Evolutionary conservation across 2,113 vertebrate genomes (phyloP), one percentile per base, ranked within the genome.

Genomic region (Onychostruthus taczanowskii): DNA sequence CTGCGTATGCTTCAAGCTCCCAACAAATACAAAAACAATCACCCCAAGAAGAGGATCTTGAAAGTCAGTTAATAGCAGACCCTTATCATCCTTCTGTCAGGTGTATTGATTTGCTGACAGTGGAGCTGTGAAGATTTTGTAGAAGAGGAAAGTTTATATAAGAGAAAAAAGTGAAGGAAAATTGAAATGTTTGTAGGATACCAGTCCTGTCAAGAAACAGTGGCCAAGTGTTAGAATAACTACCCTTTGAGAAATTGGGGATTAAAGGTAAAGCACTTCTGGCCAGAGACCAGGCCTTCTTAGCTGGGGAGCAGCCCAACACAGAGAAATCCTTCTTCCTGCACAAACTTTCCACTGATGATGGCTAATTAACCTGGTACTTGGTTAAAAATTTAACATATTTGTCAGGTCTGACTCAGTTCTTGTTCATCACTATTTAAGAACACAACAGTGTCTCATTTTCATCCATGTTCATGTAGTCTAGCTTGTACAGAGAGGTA

Each of bases 331-430:
- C 41, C 33, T 93, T 88, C 61, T 43, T 92, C 73, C 89, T 89
- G 68, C 30, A 63, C 19, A 77, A 92, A 75, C 52, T n/a, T 55
- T 62, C 53, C 4, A 3, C 64, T 90, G 80, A 63, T 26, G 35
- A 44, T 47, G 66, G 76, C 64, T 89, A 90, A 96, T 90, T 81
- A 87, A 81, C 61, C 35, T 64, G 73, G 33, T 80, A 67, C 22
- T 84, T 72, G 3, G 11, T 89, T 87, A 95, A 84, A 94, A 79
- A 68, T 31, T 81, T 89, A 75, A 66, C 35, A 19, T 67, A 89
- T 81, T 94, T 94, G 58, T 84, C 86, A 82, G 69, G 49, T 92
- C 93, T 97, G 93, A 92, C 76, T 95, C 93, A 87, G 72, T 81
- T 68, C 73, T 93, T 93, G 89, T 84, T 96, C 91, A 84, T 56